A percentile compares a stretch with the other conserved stretches of the same genome.
These are phyloP conservation scores for Coryphaenoides rupestris DNA, from an alignment of 2,113 vertebrate species.

Conservation along the genomic window DNA sequence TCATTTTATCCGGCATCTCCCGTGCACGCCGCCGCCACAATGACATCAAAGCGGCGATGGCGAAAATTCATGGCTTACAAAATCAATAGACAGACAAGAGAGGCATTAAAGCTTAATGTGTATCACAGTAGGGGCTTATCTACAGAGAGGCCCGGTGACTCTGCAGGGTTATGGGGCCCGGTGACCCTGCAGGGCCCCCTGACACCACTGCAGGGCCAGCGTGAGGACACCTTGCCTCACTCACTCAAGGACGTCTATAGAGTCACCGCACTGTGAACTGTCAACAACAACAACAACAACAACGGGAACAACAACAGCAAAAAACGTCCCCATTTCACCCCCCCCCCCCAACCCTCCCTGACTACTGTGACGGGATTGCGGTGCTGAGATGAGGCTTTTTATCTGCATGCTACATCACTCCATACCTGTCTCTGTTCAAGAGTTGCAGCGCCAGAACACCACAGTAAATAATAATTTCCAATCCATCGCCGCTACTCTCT, in stretches of 20 bases:
- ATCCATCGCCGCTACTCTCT: slow-evolving; percentile 21
- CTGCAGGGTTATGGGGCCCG: slow-evolving; percentile 52
- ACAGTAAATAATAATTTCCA: slow-evolving; percentile 29
- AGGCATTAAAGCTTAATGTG: slow-evolving; percentile 68
- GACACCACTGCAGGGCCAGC: too few species aligned
- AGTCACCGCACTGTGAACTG: slow-evolving; percentile 12
- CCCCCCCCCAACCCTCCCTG: slow-evolving; percentile 21
- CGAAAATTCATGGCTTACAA: slow-evolving; percentile 70
- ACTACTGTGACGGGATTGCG: slow-evolving; percentile 28
- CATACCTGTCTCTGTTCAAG: slow-evolving; percentile 7
- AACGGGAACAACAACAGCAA: slow-evolving; percentile 14
- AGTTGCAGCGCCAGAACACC: neutral
- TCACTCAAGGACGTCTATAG: slow-evolving; percentile 63
- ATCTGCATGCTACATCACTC: slow-evolving; percentile 43
- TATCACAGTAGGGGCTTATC: slow-evolving; percentile 63
- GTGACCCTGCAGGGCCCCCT: slow-evolving; percentile 43
- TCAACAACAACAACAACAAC: slow-evolving; percentile 23
- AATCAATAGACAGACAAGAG: slow-evolving; percentile 73
- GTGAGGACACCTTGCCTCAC: too few species aligned
- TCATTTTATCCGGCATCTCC: slow-evolving; percentile 79
- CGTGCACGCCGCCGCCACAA: slow-evolving; percentile 72
- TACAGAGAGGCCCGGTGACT: slow-evolving; percentile 28
- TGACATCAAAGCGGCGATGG: slow-evolving; percentile 74
- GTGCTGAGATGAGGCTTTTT: slow-evolving; percentile 45
- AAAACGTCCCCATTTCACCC: too few species aligned